A percentile compares a stretch with the other conserved stretches of the same genome.
These are phyloP conservation scores for Forbesichthys agassizii DNA, from an alignment of 2,113 vertebrate species.

Conservation along the genomic window DNA sequence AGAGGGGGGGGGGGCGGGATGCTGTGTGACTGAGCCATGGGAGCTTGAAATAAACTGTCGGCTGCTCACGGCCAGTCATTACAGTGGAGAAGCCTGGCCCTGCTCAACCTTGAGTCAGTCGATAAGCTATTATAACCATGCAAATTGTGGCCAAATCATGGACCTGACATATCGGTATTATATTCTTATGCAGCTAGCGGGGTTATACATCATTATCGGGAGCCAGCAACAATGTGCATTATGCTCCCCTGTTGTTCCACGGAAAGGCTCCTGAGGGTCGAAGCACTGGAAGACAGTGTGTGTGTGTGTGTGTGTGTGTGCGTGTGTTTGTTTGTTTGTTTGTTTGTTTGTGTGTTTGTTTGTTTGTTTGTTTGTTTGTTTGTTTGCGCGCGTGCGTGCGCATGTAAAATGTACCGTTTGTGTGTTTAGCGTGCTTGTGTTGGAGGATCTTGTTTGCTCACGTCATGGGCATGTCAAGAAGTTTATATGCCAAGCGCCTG, in stretches of 20 bases:
- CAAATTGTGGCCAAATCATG: constrained; percentile 91
- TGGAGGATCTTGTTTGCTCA: too few relatives aligned
- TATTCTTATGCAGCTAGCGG: constrained; percentile 76
- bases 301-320: neutral
- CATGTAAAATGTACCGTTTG: constrained; percentile 4
- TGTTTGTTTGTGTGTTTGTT: constrained; percentile 20
- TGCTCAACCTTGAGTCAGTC: constrained; percentile 91
- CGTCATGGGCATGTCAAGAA: neutral
- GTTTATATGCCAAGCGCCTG: constrained; percentile 12
- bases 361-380: constrained; percentile 20
- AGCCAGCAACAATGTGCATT: constrained; percentile 62
- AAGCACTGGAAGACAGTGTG: constrained; percentile 34
- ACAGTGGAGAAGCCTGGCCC: constrained; percentile 83
- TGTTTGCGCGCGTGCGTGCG: neutral
- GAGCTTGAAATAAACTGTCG: constrained; percentile 91
- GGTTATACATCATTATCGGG: constrained; percentile 80
- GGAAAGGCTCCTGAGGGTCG: constrained; percentile 37
- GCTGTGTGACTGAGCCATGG: constrained; percentile 90
- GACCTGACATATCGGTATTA: constrained; percentile 80
- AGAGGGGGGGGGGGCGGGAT: constrained; percentile 83
- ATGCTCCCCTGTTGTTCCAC: constrained; percentile 51
- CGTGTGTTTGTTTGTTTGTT: neutral
- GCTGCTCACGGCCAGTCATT: constrained; percentile 84
- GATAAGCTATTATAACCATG: constrained; percentile 99
- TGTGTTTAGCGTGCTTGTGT: neutral